These are phyloP conservation scores for Diceros bicornis DNA, from an alignment of 2,797 vertebrate species.

Conservation along the genomic window DNA sequence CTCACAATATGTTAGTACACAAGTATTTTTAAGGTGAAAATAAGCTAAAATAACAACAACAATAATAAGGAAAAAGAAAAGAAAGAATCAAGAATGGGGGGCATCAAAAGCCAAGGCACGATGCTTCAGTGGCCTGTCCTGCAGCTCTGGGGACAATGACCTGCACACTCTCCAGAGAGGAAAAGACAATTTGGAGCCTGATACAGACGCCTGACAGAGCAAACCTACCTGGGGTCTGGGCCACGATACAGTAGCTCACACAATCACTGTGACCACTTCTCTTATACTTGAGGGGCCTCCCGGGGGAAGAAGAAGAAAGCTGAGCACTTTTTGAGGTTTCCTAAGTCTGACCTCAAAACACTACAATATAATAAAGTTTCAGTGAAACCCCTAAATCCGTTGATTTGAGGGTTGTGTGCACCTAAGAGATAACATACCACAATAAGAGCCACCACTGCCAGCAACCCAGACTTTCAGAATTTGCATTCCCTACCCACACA, in stretches of 20 bases:
- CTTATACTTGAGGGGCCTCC: not conserved
- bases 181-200: not conserved
- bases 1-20: not conserved
- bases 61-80: not conserved
- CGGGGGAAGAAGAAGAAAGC: not conserved
- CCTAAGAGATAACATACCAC: not conserved
- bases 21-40: conserved; percentile 20
- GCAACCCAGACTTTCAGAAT: not conserved
- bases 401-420: not conserved
- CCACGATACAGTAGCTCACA: not conserved
- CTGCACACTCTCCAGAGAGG: not conserved
- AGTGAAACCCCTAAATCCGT: not conserved
- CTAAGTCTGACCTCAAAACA: not conserved
- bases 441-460: not conserved
- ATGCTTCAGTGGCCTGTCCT: not conserved
- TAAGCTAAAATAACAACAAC: not conserved
- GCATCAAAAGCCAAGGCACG: not conserved
- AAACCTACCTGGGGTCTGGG: not conserved
- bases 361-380: not conserved
- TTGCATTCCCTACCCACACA: not conserved
- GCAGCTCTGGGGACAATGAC: not conserved
- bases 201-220: not conserved
- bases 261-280: not conserved
- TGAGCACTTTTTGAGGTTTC: not conserved
- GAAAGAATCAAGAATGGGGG: not conserved